Evolutionary conservation across 2,797 vertebrate genomes (phyloP).

Genomic region (Gallinago nigripennis): DNA sequence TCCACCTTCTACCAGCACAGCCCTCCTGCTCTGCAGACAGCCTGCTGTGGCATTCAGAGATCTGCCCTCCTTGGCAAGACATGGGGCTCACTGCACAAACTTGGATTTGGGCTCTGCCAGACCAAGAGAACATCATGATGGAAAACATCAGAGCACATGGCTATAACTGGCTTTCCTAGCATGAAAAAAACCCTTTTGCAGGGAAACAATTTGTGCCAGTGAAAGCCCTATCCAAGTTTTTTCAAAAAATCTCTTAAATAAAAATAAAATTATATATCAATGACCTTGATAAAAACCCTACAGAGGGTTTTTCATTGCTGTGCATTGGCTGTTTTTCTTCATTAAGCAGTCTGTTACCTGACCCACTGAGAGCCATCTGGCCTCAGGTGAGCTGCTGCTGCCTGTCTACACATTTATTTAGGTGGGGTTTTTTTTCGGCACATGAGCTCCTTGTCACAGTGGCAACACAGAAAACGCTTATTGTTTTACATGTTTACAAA

Average conservation of each 20-base stretch:
- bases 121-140: not conserved
- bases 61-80: not conserved
- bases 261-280: not conserved
- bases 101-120: not conserved
- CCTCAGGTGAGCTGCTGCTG: conserved; percentile 9
- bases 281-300: not conserved
- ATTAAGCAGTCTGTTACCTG: not conserved
- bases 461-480: conserved; percentile 23
- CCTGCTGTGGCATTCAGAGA: not conserved
- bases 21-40: not conserved
- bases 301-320: not conserved
- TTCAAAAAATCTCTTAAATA: not conserved
- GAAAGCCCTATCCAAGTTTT: not conserved
- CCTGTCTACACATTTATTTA: not conserved
- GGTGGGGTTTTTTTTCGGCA: not conserved
- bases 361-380: not conserved
- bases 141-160: rapidly evolving
- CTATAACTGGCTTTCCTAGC: not conserved
- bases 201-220: not conserved
- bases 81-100: not conserved
- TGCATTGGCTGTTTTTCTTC: not conserved
- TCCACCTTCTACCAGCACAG: not conserved
- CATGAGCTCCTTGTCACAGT: not conserved
- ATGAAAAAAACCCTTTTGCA: not conserved
- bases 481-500: conserved; percentile 75